These are phyloP conservation scores for Acanthurus leucopareius DNA, from an alignment of 2,797 vertebrate genomes.

Conservation along the genomic window DNA sequence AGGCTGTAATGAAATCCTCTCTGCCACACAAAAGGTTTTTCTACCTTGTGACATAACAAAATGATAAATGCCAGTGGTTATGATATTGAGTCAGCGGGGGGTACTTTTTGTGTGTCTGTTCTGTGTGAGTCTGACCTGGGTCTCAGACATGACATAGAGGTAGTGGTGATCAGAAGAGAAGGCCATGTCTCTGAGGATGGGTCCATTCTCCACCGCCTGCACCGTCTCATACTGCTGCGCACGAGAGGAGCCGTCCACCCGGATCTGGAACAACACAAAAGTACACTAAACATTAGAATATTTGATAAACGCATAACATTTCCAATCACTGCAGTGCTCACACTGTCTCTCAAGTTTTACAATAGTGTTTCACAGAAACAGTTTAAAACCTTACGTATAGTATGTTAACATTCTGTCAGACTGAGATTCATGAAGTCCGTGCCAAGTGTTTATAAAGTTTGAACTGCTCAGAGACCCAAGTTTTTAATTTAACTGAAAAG, in stretches of 20 bases:
- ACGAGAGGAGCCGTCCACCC: conserved; percentile 92
- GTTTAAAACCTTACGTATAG: background rate
- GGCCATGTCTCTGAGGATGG: conserved; percentile 95
- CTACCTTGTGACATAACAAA: conserved; percentile 53
- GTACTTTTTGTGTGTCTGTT: conserved; percentile 19
- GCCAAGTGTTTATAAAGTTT: background rate
- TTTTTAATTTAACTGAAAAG: background rate
- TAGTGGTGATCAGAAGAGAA: conserved; percentile 94
- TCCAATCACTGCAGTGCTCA: background rate
- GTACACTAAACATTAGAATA: background rate
- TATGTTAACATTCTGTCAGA: background rate
- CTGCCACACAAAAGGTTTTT: conserved; percentile 54
- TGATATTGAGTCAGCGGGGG: conserved; percentile 40
- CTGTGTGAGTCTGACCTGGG: conserved; percentile 87
- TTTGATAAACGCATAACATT: background rate
- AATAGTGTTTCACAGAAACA: background rate
- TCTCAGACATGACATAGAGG: conserved; percentile 97
- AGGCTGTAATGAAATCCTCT: conserved; percentile 51
- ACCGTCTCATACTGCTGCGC: conserved; percentile 94
- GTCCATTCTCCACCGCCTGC: conserved; percentile 92
- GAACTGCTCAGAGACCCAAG: background rate
- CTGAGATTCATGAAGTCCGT: background rate
- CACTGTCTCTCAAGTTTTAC: background rate
- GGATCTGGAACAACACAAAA: conserved; percentile 86
- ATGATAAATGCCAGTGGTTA: conserved; percentile 56